Evolutionary conservation across 2,888 invertebrate species (phyloP).

Genomic region (Spodoptera picta): DNA sequence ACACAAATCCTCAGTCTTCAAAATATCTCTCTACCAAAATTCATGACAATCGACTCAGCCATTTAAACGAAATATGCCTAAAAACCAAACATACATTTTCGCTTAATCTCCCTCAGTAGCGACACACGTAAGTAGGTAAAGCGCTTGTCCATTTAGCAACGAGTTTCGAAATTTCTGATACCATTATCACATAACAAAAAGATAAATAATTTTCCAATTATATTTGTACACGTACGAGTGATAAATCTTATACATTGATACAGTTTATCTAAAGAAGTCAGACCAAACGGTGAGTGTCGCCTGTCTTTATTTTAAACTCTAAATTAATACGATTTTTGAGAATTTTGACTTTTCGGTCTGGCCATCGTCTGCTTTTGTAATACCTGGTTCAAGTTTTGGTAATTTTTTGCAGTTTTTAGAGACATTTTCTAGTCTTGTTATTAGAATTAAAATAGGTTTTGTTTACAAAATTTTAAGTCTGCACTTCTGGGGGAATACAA

Average conservation of each 20-base stretch:
- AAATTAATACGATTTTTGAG: not conserved
- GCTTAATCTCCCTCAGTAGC: not conserved
- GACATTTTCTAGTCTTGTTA: no score
- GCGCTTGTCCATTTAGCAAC: constrained; percentile 8
- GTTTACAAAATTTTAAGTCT: no score
- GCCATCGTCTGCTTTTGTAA: not conserved
- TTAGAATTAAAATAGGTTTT: no score
- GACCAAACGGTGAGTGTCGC: constrained; percentile 65
- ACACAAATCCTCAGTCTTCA: no score
- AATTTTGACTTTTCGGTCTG: constrained; percentile 7
- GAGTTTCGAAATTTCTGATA: constrained; percentile 31
- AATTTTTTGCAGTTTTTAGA: no score
- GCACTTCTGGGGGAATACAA: no score
- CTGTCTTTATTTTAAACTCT: constrained; percentile 23
- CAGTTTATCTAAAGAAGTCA: constrained; percentile 71
- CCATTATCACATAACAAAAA: constrained; percentile 32
- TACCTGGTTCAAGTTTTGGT: not conserved
- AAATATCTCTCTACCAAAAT: not conserved
- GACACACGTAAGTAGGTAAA: no score
- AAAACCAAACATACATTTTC: not conserved
- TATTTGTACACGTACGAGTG: constrained; percentile 52
- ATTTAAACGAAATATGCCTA: not conserved
- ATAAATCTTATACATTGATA: constrained; percentile 59
- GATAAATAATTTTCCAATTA: constrained; percentile 58
- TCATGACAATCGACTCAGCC: not conserved